Percentiles rank a stretch among this genome's conserved stretches.
phyloP scores from a whole-genome alignment of 2,113 vertebrate genomes.

The Myotis lucifugus region DNA sequence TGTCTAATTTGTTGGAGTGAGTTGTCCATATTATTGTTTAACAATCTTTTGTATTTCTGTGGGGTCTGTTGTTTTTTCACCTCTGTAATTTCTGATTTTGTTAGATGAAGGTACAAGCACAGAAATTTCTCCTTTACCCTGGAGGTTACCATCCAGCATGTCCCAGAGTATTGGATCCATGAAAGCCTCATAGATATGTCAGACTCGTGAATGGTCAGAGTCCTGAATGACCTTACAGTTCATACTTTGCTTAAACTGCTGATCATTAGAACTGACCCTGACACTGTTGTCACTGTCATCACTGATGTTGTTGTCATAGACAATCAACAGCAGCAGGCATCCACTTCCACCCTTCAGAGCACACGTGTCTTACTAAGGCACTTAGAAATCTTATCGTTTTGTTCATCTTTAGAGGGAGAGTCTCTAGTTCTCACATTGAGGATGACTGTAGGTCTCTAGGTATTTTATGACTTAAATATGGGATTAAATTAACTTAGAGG shows the following conservation, averaged over 20 bases:
- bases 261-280: not conserved
- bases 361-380: not conserved
- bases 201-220: not conserved
- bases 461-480: not conserved
- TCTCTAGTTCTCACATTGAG: not conserved
- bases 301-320: not conserved
- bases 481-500: not conserved
- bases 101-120: not conserved
- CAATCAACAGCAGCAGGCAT: not conserved
- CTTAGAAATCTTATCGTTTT: not conserved
- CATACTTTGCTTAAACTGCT: not conserved
- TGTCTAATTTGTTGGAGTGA: too few relatives aligned
- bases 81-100: too few relatives aligned
- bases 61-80: too few relatives aligned
- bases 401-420: not conserved
- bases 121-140: too few relatives aligned
- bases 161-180: not conserved
- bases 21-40: too few relatives aligned
- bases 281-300: not conserved
- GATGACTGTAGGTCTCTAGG: not conserved
- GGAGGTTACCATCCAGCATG: too few relatives aligned
- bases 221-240: not conserved
- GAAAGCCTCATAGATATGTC: not conserved
- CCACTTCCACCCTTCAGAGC: not conserved
- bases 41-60: too few relatives aligned